Percentiles rank a stretch among this genome's conserved stretches.
These are phyloP conservation scores for Cybosia mesomella DNA, from an alignment of 2,888 invertebrate species.

Conservation along the genomic window DNA sequence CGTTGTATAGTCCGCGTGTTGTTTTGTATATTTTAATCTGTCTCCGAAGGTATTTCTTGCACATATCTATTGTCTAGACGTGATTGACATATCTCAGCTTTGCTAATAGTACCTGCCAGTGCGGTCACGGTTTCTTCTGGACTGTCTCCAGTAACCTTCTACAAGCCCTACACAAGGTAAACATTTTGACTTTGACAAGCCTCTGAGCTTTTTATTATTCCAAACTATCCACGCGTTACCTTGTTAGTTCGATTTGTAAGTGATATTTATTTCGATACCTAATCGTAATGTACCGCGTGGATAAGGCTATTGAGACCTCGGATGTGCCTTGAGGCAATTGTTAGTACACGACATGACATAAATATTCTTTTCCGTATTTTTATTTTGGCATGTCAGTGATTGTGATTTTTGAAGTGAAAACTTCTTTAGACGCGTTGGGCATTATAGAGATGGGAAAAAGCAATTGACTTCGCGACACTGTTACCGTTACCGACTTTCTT, in stretches of 20 bases:
- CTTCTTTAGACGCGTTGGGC: too few species aligned
- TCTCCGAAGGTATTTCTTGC: too few species aligned
- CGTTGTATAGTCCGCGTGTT: too few species aligned
- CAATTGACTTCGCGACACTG: too few species aligned
- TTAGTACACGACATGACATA: conserved; percentile 5
- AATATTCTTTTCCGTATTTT: conserved; percentile 7
- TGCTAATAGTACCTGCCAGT: background rate
- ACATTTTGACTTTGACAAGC: conserved; percentile 34
- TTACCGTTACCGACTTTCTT: too few species aligned
- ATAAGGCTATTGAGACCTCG: conserved; percentile 66
- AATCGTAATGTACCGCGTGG: conserved; percentile 64
- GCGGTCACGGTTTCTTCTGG: background rate
- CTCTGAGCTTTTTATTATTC: conserved; percentile 52
- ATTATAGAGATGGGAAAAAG: too few species aligned
- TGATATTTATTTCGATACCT: conserved; percentile 51
- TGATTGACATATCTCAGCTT: background rate
- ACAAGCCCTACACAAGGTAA: conserved; percentile 20
- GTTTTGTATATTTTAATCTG: background rate
- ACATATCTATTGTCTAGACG: conserved; percentile 3
- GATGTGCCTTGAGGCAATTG: conserved; percentile 37
- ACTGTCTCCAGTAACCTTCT: background rate
- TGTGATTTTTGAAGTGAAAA: background rate
- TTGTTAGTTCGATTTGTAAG: conserved; percentile 55
- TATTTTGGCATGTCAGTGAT: background rate
- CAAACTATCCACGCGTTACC: conserved; percentile 51